Evolutionary conservation across 2,797 vertebrate species (phyloP).

Genomic region (Rachycentron canadum): DNA sequence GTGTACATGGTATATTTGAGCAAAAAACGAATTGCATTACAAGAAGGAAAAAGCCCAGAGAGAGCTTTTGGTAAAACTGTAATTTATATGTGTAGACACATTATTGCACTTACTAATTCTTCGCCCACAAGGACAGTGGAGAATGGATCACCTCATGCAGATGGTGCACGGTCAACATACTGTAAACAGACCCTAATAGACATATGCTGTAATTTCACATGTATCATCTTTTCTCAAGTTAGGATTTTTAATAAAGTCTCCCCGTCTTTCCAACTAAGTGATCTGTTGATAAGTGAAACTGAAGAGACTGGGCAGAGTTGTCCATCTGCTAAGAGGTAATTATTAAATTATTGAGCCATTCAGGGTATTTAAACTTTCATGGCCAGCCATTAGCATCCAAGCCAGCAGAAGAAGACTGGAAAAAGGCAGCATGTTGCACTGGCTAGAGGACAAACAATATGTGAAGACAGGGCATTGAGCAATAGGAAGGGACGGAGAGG

Average conservation of each 20-base stretch:
- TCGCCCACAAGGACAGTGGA: slow-evolving; percentile 3
- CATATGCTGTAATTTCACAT: background rate
- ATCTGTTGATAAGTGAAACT: slow-evolving; percentile 17
- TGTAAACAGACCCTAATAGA: background rate
- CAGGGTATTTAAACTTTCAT: slow-evolving; percentile 82
- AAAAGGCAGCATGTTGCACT: slow-evolving; percentile 11
- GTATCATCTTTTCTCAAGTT: background rate
- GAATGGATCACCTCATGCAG: slow-evolving; percentile 18
- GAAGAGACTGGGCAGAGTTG: slow-evolving; percentile 38
- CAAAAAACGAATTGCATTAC: slow-evolving; percentile 6
- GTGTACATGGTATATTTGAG: background rate
- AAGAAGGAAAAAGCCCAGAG: background rate
- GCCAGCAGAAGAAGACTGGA: slow-evolving; percentile 42
- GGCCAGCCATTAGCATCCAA: slow-evolving; percentile 77
- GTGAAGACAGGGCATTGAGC: slow-evolving; percentile 21
- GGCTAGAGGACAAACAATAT: slow-evolving; percentile 42
- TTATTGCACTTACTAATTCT: background rate
- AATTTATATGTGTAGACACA: background rate
- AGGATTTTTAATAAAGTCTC: slow-evolving; percentile 23
- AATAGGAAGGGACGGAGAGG: background rate
- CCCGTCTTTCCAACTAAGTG: slow-evolving; percentile 12
- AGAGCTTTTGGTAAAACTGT: background rate
- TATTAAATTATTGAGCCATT: slow-evolving; percentile 84
- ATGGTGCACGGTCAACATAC: slow-evolving; percentile 27
- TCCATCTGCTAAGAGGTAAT: slow-evolving; percentile 75